phyloP scores from a whole-genome alignment of 2,888 invertebrate genomes.

The Phortica okadai region DNA sequence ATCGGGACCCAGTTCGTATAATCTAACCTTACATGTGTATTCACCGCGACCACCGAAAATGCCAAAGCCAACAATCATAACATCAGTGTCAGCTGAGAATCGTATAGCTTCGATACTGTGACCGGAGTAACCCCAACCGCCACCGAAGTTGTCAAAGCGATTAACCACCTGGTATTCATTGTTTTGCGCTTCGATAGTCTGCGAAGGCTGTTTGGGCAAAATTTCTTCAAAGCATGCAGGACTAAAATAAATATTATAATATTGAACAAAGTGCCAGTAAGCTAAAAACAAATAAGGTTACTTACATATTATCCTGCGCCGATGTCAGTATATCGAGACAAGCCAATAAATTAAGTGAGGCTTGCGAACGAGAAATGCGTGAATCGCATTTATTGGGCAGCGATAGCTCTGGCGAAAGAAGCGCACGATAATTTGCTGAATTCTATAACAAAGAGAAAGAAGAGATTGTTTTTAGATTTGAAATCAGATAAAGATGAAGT shows the following conservation, averaged over 20 bases:
- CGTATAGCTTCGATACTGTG: conserved; percentile 97
- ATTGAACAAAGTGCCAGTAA: background rate
- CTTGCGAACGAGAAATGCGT: conserved; percentile 88
- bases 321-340: conserved; percentile 92
- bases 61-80: conserved; percentile 92
- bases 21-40: conserved; percentile 93
- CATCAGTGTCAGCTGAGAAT: conserved; percentile 95
- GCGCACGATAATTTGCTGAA: conserved; percentile 77
- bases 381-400: conserved; percentile 85
- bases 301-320: conserved; percentile 84
- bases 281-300: background rate
- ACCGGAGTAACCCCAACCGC: conserved; percentile 98
- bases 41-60: conserved; percentile 98
- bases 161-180: conserved; percentile 80
- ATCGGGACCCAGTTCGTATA: conserved; percentile 92
- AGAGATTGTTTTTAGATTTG: background rate
- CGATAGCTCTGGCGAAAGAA: conserved; percentile 88
- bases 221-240: conserved; percentile 75
- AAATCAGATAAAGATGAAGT: background rate
- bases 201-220: conserved; percentile 69
- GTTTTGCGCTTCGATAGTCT: conserved; percentile 70
- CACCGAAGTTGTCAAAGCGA: conserved; percentile 96
- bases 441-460: conserved; percentile 58
- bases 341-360: conserved; percentile 92
- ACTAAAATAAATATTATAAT: conserved; percentile 47